A percentile compares a stretch with the other conserved stretches of the same genome.
phyloP scores from a whole-genome alignment of 2,797 vertebrate species.

The Furcifer pardalis region DNA sequence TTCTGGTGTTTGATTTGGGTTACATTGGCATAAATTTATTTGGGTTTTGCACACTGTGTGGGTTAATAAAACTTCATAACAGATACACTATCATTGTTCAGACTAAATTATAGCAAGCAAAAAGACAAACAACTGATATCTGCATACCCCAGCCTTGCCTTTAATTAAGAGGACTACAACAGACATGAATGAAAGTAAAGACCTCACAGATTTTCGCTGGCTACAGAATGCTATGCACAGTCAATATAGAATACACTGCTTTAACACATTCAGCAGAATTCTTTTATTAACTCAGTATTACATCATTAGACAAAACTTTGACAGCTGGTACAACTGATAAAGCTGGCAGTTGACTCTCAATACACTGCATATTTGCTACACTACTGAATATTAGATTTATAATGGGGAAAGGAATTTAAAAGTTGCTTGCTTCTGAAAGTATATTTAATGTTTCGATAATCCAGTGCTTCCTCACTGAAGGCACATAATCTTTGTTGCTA shows the following conservation, averaged over 20 bases:
- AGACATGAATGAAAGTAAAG: background rate
- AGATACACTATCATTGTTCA: too few relatives aligned
- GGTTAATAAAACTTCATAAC: too few relatives aligned
- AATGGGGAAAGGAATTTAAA: background rate
- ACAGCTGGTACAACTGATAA: conserved; percentile 29
- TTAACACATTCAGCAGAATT: accelerated
- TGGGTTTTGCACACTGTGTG: too few relatives aligned
- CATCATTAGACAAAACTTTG: background rate
- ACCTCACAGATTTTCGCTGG: background rate
- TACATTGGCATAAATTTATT: too few relatives aligned
- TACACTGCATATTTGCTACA: background rate
- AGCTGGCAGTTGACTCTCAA: background rate
- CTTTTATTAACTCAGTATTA: background rate
- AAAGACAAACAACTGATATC: too few relatives aligned
- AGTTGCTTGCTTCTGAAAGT: background rate
- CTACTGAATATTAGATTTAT: conserved; percentile 2
- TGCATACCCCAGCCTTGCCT: too few relatives aligned
- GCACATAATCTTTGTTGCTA: background rate
- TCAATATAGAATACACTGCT: background rate
- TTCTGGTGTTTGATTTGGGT: too few relatives aligned
- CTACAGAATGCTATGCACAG: background rate
- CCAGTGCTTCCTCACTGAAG: conserved; percentile 1
- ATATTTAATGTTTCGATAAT: background rate
- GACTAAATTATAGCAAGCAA: too few relatives aligned
- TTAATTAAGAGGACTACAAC: too few relatives aligned